Evolutionary conservation across 1,140 invertebrate species (phyloP).

Genomic region (Physella acuta): DNA sequence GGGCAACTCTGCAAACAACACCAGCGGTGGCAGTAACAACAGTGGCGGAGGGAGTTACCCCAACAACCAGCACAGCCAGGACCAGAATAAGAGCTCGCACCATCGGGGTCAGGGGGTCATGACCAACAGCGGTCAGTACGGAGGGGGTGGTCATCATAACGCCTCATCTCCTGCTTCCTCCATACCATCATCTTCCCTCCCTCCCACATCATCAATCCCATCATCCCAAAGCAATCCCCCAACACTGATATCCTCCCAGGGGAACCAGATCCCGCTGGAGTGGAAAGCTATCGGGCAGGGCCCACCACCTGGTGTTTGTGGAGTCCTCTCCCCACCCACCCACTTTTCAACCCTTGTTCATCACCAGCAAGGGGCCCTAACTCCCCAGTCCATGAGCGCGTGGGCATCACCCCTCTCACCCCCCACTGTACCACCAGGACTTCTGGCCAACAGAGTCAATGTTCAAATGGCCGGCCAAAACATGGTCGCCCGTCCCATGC

Average conservation of each 20-base stretch:
- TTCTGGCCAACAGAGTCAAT: constrained; percentile 15
- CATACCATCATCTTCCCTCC: neutral
- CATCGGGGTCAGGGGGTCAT: constrained; percentile 11
- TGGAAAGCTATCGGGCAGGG: constrained; percentile 22
- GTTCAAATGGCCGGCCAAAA: constrained; percentile 21
- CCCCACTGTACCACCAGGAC: constrained; percentile 22
- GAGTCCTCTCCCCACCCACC: neutral
- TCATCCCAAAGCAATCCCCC: constrained; percentile 8
- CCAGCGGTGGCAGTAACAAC: neutral
- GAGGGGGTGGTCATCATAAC: neutral
- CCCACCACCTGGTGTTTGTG: neutral
- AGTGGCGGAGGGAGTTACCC: neutral
- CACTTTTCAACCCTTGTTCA: constrained; percentile 20
- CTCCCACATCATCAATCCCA: constrained; percentile 5
- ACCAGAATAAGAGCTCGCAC: constrained; percentile 13
- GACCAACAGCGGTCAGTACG: constrained; percentile 6
- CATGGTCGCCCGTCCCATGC: constrained; percentile 31
- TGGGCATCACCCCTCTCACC: constrained; percentile 26
- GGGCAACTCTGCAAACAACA: neutral
- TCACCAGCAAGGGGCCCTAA: constrained; percentile 17
- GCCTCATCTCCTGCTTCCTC: constrained; percentile 11
- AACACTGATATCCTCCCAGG: neutral
- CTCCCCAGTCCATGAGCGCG: constrained; percentile 13
- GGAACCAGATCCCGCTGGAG: constrained; percentile 22
- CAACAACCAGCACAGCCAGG: neutral